Conservation (phyloP, 1,140 invertebrate species). For the Cyclargus thomasi region DNA sequence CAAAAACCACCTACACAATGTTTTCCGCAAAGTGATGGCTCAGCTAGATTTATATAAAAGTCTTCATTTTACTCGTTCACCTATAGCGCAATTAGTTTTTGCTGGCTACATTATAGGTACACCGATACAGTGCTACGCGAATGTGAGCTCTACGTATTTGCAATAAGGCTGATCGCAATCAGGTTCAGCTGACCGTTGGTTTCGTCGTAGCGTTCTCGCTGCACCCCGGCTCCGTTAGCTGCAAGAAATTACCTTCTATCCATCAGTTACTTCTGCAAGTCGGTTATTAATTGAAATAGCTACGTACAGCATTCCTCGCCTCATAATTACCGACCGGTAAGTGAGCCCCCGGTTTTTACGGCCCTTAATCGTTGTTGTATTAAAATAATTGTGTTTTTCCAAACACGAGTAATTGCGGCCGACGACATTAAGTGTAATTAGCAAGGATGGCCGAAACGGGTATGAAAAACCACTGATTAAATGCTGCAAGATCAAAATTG, state of each 20-base stretch:
- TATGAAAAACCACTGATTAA: background rate
- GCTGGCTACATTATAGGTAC: constrained; percentile 18
- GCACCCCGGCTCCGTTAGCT: constrained; percentile 44
- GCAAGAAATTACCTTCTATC: constrained; percentile 38
- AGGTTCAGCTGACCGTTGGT: constrained; percentile 41
- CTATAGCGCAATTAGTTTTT: constrained; percentile 43
- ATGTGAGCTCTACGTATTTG: background rate
- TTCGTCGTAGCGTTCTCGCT: constrained; percentile 35
- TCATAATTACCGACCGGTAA: constrained; percentile 31
- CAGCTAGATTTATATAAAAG: constrained; percentile 14
- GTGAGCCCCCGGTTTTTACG: constrained; percentile 24
- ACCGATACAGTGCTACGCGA: background rate
- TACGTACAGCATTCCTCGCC: constrained; percentile 40
- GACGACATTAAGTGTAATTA: constrained; percentile 13
- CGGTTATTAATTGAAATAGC: constrained; percentile 45
- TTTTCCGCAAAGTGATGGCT: constrained; percentile 10
- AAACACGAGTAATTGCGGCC: background rate
- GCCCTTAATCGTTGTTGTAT: constrained; percentile 26
- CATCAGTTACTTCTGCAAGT: constrained; percentile 36
- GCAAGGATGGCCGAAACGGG: background rate
- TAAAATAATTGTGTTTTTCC: constrained; percentile 17
- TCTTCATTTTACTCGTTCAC: constrained; percentile 33
- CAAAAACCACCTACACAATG: background rate
- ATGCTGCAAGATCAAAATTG: background rate
- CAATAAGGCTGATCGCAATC: constrained; percentile 24